A percentile compares a stretch with the other conserved stretches of the same genome.
Conservation (phyloP, 2,113 vertebrate genomes). For the Smithornis capensis region DNA sequence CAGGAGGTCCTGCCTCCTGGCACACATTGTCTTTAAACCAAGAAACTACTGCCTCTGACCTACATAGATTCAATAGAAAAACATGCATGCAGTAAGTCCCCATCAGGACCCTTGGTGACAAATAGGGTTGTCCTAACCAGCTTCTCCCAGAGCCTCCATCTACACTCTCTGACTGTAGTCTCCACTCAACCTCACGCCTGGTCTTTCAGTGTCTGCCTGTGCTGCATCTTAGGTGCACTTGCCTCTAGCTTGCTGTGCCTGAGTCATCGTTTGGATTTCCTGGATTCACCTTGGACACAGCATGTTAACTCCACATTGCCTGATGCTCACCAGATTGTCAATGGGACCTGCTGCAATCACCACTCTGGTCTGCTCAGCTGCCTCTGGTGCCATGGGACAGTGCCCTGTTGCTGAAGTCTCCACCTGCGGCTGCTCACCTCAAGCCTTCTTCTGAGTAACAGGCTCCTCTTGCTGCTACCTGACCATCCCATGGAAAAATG, state of each 20-base stretch:
- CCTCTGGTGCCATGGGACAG: neutral
- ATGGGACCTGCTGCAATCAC: neutral
- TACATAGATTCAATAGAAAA: neutral
- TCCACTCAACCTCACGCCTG: neutral
- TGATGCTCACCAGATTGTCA: neutral
- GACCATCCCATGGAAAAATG: neutral
- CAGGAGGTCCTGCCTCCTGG: no score
- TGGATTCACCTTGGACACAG: neutral
- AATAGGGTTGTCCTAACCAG: neutral
- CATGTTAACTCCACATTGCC: neutral
- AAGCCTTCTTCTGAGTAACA: neutral
- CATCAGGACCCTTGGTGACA: neutral
- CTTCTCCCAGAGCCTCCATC: neutral
- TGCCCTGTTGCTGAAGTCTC: neutral
- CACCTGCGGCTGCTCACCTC: accelerated
- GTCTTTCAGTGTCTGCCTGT: neutral
- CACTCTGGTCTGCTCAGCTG: neutral
- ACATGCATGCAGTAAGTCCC: neutral
- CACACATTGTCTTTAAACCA: no score
- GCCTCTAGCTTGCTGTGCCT: neutral
- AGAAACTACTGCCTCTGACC: neutral
- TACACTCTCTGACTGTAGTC: neutral
- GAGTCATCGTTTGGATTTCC: neutral
- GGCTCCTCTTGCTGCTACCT: neutral
- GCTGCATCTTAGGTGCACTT: neutral